phyloP scores from a whole-genome alignment of 2,113 vertebrate species.

The Axis porcinus region DNA sequence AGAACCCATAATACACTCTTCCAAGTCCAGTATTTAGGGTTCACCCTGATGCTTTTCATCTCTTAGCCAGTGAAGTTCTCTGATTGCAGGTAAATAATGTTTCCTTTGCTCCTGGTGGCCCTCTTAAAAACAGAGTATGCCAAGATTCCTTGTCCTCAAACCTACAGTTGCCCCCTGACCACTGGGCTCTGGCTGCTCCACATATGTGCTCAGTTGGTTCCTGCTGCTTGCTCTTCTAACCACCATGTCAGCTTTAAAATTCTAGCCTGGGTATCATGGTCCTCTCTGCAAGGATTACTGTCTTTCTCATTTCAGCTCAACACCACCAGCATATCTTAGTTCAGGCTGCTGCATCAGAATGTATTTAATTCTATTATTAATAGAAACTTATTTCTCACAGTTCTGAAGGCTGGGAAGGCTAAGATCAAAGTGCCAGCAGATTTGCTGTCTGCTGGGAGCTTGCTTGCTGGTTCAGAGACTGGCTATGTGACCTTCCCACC shows the following conservation, averaged over 20 bases:
- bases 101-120: neutral
- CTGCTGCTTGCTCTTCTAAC: neutral
- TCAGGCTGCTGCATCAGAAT: neutral
- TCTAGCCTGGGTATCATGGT: neutral
- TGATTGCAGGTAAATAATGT: neutral
- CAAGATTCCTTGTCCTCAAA: neutral
- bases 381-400: neutral
- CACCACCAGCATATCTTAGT: neutral
- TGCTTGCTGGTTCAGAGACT: neutral
- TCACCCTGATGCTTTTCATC: neutral
- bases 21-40: neutral
- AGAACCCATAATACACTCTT: neutral
- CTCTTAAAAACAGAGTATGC: neutral
- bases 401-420: neutral
- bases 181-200: neutral
- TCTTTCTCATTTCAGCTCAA: neutral
- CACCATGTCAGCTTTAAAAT: neutral
- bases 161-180: too few species aligned
- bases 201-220: neutral
- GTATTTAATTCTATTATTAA: neutral
- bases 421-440: neutral
- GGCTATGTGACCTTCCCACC: neutral
- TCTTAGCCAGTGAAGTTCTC: neutral
- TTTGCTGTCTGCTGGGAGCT: neutral
- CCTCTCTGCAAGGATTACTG: neutral